Conservation (phyloP, 53 echinoderm and acorn worm genomes). For the Paracentrotus lividus region DNA sequence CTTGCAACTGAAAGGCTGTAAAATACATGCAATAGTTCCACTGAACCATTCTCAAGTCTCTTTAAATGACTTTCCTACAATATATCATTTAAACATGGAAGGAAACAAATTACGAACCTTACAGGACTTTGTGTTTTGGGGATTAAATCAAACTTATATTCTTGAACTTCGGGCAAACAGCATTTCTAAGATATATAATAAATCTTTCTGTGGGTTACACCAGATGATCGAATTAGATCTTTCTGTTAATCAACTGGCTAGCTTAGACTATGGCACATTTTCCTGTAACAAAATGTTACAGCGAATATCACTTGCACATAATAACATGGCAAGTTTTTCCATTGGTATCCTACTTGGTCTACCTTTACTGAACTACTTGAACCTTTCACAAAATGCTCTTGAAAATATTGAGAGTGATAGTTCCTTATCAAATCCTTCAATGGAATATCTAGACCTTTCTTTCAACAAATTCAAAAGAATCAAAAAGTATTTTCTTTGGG, state of each 20-base stretch:
- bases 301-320: neutral
- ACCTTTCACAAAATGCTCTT: neutral
- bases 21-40: neutral
- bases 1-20: neutral
- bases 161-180: neutral
- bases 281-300: neutral
- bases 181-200: neutral
- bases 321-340: neutral
- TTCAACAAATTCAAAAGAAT: neutral
- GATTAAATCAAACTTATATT: neutral
- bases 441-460: neutral
- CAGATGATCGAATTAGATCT: neutral
- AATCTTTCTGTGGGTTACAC: constrained; percentile 35
- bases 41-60: neutral
- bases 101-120: neutral
- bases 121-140: neutral
- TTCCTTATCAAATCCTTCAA: neutral
- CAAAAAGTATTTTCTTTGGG: neutral
- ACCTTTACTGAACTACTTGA: neutral
- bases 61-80: neutral
- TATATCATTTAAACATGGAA: neutral
- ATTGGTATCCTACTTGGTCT: neutral
- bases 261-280: neutral
- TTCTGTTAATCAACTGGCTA: neutral
- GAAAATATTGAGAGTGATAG: neutral